Percentiles rank a stretch among this genome's conserved stretches.
Evolutionary conservation across 2,797 vertebrate species (phyloP).

Genomic region (Bryconaethiops microstoma): DNA sequence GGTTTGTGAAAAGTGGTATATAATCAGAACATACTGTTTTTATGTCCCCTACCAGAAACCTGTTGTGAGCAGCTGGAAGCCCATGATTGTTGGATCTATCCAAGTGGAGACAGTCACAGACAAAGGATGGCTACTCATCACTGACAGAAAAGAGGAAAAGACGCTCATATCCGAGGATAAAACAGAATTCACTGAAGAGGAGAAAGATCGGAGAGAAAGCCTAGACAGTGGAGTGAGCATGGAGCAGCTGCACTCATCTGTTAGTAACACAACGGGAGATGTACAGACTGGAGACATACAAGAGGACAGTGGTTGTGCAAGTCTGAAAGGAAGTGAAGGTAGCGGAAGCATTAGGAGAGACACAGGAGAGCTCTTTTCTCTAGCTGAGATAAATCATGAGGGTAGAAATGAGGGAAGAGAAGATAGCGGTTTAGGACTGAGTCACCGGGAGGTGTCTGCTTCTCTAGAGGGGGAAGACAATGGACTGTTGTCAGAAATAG

Average conservation of each 20-base stretch:
- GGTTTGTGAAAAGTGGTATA: neutral
- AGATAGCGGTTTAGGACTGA: conserved; percentile 69
- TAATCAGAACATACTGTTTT: neutral
- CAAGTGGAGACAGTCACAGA: conserved; percentile 74
- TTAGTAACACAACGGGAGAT: neutral
- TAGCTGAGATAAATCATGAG: conserved; percentile 43
- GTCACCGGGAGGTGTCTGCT: conserved; percentile 54
- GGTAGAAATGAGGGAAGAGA: conserved; percentile 41
- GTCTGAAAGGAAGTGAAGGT: conserved; percentile 68
- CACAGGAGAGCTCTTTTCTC: conserved; percentile 56
- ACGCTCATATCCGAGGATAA: conserved; percentile 5
- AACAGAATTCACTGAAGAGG: conserved; percentile 38
- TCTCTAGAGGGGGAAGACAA: conserved; percentile 59
- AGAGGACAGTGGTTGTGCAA: conserved; percentile 79
- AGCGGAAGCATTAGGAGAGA: conserved; percentile 51
- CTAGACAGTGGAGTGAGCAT: conserved; percentile 73
- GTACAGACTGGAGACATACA: conserved; percentile 39
- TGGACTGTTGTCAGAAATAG: conserved; percentile 41
- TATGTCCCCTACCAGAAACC: conserved; percentile 67
- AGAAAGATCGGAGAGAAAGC: conserved; percentile 67
- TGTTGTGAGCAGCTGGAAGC: conserved; percentile 67
- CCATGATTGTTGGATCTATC: conserved; percentile 64
- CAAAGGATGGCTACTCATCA: conserved; percentile 74
- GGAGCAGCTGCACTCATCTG: conserved; percentile 34
- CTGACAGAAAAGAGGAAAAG: conserved; percentile 38